Evolutionary conservation across 2,797 vertebrate genomes (phyloP).

Genomic region (Pangasius mekongensis): DNA sequence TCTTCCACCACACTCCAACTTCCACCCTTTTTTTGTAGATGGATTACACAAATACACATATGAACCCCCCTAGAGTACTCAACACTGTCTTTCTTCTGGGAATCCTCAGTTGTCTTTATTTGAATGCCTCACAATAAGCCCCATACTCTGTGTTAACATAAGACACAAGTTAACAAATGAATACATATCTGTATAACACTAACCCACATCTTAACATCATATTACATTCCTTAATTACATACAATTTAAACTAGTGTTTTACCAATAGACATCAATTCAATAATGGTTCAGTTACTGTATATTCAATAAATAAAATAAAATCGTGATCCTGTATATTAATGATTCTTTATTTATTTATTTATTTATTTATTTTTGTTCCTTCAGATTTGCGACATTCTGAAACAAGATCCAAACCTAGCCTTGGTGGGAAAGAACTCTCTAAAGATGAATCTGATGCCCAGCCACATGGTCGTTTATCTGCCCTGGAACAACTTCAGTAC

Average conservation of each 20-base stretch:
- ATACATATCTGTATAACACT: not conserved
- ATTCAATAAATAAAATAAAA: not conserved
- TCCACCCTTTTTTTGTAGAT: constrained; percentile 7
- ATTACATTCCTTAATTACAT: not conserved
- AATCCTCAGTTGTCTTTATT: not conserved
- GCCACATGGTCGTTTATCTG: constrained; percentile 67
- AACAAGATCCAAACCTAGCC: constrained; percentile 45
- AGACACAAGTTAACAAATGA: not conserved
- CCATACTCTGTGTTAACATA: not conserved
- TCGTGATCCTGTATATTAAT: not conserved
- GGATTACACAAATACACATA: constrained; percentile 36
- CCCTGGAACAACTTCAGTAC: constrained; percentile 80
- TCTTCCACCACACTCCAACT: constrained; percentile 15
- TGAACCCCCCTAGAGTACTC: not conserved
- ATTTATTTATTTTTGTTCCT: not conserved
- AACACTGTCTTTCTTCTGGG: not conserved
- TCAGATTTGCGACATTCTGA: constrained; percentile 52
- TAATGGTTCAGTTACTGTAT: not conserved
- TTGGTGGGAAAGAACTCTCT: constrained; percentile 48
- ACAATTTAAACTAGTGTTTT: not conserved
- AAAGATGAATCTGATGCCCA: constrained; percentile 52
- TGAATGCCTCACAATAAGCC: not conserved
- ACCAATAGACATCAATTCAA: not conserved
- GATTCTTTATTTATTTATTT: not conserved
- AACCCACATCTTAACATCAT: not conserved